Evolutionary conservation across 2,113 vertebrate genomes (phyloP).

Genomic region (Tamias sibiricus): DNA sequence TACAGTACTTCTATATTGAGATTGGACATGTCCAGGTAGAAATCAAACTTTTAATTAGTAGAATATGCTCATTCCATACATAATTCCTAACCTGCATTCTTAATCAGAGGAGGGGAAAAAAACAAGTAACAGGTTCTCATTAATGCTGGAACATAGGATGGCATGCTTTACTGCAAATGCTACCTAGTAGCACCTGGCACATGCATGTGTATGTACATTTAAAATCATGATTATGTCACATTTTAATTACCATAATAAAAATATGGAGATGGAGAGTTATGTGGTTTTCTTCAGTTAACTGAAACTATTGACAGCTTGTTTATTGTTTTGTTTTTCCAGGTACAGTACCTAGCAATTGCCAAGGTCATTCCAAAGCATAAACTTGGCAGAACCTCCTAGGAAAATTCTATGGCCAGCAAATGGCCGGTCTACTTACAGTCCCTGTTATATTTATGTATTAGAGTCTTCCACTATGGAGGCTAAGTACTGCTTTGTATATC

Average conservation of each 20-base stretch:
- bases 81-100: slow-evolving; percentile 23
- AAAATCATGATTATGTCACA: slow-evolving; percentile 32
- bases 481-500: neutral
- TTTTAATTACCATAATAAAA: slow-evolving; percentile 49
- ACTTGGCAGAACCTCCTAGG: slow-evolving; percentile 29
- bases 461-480: neutral
- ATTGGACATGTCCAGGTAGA: neutral
- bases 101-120: neutral
- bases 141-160: neutral
- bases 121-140: neutral
- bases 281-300: slow-evolving; percentile 37
- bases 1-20: neutral
- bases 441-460: neutral
- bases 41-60: slow-evolving; percentile 15
- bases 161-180: neutral
- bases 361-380: slow-evolving; percentile 31
- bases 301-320: neutral
- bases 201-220: neutral
- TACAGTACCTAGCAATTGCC: neutral
- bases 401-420: slow-evolving; percentile 30
- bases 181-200: neutral
- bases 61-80: neutral
- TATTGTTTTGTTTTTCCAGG: slow-evolving; percentile 21
- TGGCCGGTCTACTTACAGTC: neutral
- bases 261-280: neutral